Base-by-base conservation (phyloP, 1,140 invertebrate genomes). In the Andrena cerasifolii region DNA sequence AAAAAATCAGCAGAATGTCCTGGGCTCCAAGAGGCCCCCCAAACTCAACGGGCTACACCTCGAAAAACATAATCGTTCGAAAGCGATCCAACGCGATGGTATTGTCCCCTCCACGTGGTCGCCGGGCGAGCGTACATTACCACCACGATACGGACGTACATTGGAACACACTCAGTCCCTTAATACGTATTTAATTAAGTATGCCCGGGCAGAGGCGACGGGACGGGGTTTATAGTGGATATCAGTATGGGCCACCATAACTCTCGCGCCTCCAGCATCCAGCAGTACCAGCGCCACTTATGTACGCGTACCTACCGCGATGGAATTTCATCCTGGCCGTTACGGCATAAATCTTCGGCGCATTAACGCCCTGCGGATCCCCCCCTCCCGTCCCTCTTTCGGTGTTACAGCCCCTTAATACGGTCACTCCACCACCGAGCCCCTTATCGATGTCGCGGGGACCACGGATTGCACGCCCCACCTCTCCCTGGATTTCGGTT, bases 161-260 rank as follows among this genome's bases (percentile, higher is more conserved):
- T 89, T 87, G 89, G 87, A 91, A 91, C 88, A 91, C 90, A 91
- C 90, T 91, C 90, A 85, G 87, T 72, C 77, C 83, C 87, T 91
- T 90, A 90, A 92, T 91, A 90, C 88, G 90, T 88, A 91, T 91
- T 91, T 91, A 91, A 92, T 90, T 91, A 90, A 90, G 87, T 87
- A 85, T 83, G 72, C 43, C 81, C 56, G 68, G 73, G 66, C 36
- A 49, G 51, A 56, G 73, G 51, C 61, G 24, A 40, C 45, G 54
- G 40, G 56, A 58, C 56, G 70, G 85, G 81, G 82, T 88, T 89
- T 86, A 87, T 83, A 80, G 86, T 82, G 81, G 84, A 86, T 89
- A 89, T 90, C 87, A 86, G 85, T 87, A 83, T 66, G 80, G 80
- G 82, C 83, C 72, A 78, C 83, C 87, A 89, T 90, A 90, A 90